Evolutionary conservation across 2,888 invertebrate species (phyloP), one percentile per base, ranked within the genome.

Genomic region (Agrochola macilenta): DNA sequence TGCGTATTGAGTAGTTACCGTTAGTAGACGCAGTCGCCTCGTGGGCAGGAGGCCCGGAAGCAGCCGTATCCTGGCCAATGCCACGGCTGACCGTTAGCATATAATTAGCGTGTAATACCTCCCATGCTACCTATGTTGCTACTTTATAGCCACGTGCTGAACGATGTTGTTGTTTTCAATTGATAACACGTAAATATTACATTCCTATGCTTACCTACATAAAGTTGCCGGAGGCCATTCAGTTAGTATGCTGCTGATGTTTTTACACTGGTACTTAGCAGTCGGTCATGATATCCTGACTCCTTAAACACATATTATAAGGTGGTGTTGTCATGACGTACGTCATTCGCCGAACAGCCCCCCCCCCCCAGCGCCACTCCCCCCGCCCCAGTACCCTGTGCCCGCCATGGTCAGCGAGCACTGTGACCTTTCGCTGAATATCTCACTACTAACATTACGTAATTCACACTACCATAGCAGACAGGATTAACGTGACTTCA

Each of bases 391-490:
- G 81, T 89, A 87, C 90, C 92, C 90, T 92, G 92, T 85, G 88
- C 87, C 87, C 93, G 95, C 93, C 94, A 95, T 96, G 95, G 96
- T 95, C 95, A 94, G 93, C 92, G 95, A 93, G 90, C 95, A 94
- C 93, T 90, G 93, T 95, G 95, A 96, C 96, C 96, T 96, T 94
- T 94, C 90, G 91, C 91, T 91, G 91, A 92, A 93, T 91, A 91
- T 93, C 92, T 88, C 89, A 91, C 89, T 88, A 89, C 89, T 88
- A 86, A 90, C 83, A 90, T 95, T 94, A 94, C 93, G 94, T 93
- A 94, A 94, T 93, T 91, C 89, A 92, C 90, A 88, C 90, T 76
- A 72, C 69, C 73, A 49, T 81, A 82, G 68, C 68, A 79, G 82
- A 82, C 78, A 83, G 76, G 78, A 84, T 84, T 87, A 78, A 76